Base-by-base conservation (phyloP, 2,888 invertebrate genomes). In the Lycocerus yunnanus region DNA sequence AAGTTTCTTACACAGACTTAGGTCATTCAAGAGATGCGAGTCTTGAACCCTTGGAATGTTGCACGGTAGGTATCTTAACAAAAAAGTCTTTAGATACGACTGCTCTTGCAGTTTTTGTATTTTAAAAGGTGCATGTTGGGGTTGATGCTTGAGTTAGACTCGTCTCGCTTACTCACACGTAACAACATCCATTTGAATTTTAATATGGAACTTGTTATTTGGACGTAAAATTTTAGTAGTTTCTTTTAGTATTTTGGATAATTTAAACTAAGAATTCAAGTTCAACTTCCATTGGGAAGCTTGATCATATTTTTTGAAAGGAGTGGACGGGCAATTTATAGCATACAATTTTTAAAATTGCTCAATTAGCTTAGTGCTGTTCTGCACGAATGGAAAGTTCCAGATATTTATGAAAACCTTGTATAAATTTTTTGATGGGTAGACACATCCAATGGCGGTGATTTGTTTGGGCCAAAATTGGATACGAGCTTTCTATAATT, bases 11-110 rank as follows among this genome's bases (percentile, higher is more conserved):
- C 58, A 58, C 71, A 59, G 58, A 58, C 68, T 58, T 68, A 58
- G 58, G 58, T 18, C 66, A 63, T 16, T 61, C 16, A 68, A 68
- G 14, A 63, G 63, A 78, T 77, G 79, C 76, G 77, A 81, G 81
- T 82, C 82, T 82, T 82, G 81, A 81, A 81, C 82, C 80, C 77
- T 74, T 78, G 83, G 83, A 83, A 84, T 83, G 83, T 79, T 83
- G 83, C 81, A 82, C 78, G 83, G 84, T 83, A 79, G 81, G 82
- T 82, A 81, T 80, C 80, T 78, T 77, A 81, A 63, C 15, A 82
- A 80, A 80, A 81, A 73, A 70, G 66, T 63, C 67, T 69, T 15
- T 60, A 65, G 58, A 66, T n/a, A 43, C n/a, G n/a, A n/a, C 43
- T 43, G 13, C n/a, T n/a, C 73, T 73, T 67, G 73, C 73, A 67